Evolutionary conservation across 2,797 vertebrate genomes (phyloP).

Genomic region (Dendrocincla tyrannina): DNA sequence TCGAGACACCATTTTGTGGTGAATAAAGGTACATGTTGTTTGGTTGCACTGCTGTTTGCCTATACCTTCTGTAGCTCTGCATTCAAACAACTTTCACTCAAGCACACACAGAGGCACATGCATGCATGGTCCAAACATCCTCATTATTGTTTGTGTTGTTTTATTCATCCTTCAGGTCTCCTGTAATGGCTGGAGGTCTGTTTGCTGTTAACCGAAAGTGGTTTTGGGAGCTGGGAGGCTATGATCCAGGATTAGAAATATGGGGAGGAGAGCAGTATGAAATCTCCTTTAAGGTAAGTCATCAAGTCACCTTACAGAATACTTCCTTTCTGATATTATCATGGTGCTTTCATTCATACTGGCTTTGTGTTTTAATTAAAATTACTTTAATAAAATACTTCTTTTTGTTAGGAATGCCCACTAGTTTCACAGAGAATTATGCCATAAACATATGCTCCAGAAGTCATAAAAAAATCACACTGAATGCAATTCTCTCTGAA

Average conservation of each 20-base stretch:
- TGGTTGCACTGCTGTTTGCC: background rate
- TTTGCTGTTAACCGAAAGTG: conserved; percentile 86
- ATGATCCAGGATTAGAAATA: conserved; percentile 91
- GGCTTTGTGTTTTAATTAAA: background rate
- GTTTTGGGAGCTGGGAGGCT: conserved; percentile 91
- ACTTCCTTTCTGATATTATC: background rate
- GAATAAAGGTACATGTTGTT: background rate
- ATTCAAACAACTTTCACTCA: background rate
- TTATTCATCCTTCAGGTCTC: conserved; percentile 79
- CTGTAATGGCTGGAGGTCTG: conserved; percentile 90
- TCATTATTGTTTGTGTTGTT: background rate
- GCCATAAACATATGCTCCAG: background rate
- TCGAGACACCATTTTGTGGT: background rate
- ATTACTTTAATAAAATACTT: background rate
- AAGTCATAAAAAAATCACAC: background rate
- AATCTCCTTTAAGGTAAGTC: conserved; percentile 90
- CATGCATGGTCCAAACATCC: background rate
- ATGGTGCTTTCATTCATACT: background rate
- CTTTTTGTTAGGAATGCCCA: background rate
- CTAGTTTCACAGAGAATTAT: background rate
- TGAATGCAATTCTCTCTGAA: background rate
- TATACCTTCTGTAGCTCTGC: background rate
- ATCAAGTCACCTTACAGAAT: background rate
- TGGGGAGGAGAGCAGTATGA: conserved; percentile 93
- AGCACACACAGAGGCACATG: background rate